A percentile compares a stretch with the other conserved stretches of the same genome.
phyloP scores from a whole-genome alignment of 2,113 vertebrate genomes.

The Sapayoa aenigma region DNA sequence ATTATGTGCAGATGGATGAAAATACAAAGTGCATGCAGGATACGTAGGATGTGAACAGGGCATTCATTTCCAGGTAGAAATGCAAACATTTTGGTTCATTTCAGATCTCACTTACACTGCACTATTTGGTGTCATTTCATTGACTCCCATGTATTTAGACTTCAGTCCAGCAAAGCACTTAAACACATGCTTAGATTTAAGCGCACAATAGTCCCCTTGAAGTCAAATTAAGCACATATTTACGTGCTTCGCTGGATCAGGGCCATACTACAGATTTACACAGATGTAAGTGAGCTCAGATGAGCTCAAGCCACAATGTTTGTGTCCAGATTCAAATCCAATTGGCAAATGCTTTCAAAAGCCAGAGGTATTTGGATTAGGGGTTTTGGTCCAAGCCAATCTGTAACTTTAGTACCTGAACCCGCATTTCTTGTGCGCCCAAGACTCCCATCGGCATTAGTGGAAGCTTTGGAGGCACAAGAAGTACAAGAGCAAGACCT shows the following conservation, averaged over 20 bases:
- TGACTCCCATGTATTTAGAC: slow-evolving; percentile 59
- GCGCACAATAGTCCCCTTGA: slow-evolving; percentile 65
- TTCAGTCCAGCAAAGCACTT: slow-evolving; percentile 64
- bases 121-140: slow-evolving; percentile 51
- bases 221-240: slow-evolving; percentile 71
- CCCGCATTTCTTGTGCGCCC: slow-evolving; percentile 46
- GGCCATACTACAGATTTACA: slow-evolving; percentile 70
- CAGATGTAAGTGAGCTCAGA: slow-evolving; percentile 70
- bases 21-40: neutral
- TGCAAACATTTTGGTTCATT: slow-evolving; percentile 59
- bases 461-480: slow-evolving; percentile 57
- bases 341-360: slow-evolving; percentile 68
- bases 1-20: slow-evolving; percentile 27
- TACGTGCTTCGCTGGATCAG: slow-evolving; percentile 53
- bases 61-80: slow-evolving; percentile 61
- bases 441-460: slow-evolving; percentile 59
- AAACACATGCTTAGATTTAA: slow-evolving; percentile 64
- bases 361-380: slow-evolving; percentile 63
- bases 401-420: slow-evolving; percentile 70
- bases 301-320: slow-evolving; percentile 68
- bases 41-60: neutral
- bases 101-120: slow-evolving; percentile 50
- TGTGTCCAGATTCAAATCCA: slow-evolving; percentile 69
- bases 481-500: slow-evolving; percentile 49
- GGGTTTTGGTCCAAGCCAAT: slow-evolving; percentile 65